Evolutionary conservation across 2,113 vertebrate species (phyloP), one percentile per base, ranked within the genome.

Genomic region (Epinephelus fuscoguttatus): DNA sequence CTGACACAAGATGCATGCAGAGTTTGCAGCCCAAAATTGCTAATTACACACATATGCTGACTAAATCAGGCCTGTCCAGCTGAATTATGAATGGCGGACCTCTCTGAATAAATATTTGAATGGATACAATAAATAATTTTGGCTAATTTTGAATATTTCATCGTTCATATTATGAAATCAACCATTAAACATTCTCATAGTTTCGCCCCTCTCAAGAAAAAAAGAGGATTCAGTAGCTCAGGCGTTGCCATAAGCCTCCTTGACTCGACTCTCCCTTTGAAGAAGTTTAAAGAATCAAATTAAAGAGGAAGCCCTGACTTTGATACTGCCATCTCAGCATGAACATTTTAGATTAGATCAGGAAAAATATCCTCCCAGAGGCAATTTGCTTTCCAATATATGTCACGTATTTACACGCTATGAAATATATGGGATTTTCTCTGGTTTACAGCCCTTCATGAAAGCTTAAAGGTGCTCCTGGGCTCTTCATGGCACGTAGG

Each of bases 61-160:
- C 42, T 63, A 73, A 85, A 73, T 70, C 49, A 17, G 67, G 67
- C 47, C 52, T 52, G 21, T 52, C 25, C 23, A 2, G 17, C 64
- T 92, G 23, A 86, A 80, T 85, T 57, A 88, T 85, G 40, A 70
- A 87, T 80, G 69, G 30, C 19, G 12, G 49, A 45, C 47, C 2
- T 78, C 71, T 66, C 30, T n/a, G 45, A 61, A 88, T 91, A 25
- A 92, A 92, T 88, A 91, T 91, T 93, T 93, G n/a, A 93, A 85
- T 84, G 69, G 56, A 60, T 69, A 30, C 45, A 73, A 87, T 93
- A 4, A 93, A 92, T 90, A 89, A 92, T 89, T 88, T 89, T 87
- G 42, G 18, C n/a, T 25, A 60, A 52, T 82, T 88, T 84, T 81
- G 12, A 92, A 90, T 91, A 85, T 86, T 89, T 81, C 27, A 88